These are phyloP conservation scores for Lytechinus variegatus DNA, from an alignment of 35 echinoderm and acorn worm species.

Conservation along the genomic window DNA sequence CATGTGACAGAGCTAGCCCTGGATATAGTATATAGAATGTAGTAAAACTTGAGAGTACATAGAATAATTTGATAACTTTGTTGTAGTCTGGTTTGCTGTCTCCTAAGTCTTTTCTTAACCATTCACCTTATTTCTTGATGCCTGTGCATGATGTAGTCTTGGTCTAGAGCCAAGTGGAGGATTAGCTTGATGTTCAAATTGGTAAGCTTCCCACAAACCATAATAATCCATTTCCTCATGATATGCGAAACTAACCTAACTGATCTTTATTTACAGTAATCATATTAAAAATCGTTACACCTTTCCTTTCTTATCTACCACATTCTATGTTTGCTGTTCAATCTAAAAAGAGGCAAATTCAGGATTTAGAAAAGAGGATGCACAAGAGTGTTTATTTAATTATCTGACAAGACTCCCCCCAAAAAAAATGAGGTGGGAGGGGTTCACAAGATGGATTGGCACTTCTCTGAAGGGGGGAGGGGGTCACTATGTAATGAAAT, in stretches of 20 bases:
- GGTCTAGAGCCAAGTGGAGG: neutral
- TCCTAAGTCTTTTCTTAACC: neutral
- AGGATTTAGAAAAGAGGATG: too few species aligned
- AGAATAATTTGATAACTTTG: neutral
- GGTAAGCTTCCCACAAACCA: constrained; percentile 32
- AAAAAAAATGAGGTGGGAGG: too few species aligned
- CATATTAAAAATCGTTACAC: neutral
- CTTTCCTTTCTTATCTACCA: neutral
- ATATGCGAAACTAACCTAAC: neutral
- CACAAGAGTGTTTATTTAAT: too few species aligned
- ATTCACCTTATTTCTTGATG: neutral
- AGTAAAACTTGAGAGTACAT: neutral
- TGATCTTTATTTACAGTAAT: neutral
- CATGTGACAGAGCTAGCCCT: neutral
- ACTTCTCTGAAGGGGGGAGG: too few species aligned
- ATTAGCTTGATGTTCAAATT: constrained; percentile 45
- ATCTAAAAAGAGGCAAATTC: neutral
- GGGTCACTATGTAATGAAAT: too few species aligned
- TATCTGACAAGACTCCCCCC: too few species aligned
- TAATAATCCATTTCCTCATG: neutral
- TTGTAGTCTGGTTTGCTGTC: too few species aligned
- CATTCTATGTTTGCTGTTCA: neutral
- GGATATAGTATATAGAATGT: neutral
- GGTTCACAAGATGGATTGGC: too few species aligned
- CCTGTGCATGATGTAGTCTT: neutral